Evolutionary conservation across 1,140 invertebrate species (phyloP), one percentile per base, ranked within the genome.

Genomic region (Phenacoccus solenopsis): DNA sequence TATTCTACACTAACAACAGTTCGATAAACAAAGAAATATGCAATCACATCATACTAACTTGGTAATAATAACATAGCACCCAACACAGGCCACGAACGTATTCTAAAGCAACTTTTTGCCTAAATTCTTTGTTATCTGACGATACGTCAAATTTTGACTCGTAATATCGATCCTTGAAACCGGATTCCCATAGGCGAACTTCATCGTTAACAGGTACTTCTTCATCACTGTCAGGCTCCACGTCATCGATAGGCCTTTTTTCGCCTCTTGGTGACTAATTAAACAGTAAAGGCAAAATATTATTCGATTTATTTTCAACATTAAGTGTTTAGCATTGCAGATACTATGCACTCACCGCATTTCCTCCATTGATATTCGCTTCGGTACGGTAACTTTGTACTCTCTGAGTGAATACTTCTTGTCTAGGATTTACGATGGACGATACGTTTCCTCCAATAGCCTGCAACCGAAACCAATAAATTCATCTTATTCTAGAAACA

Each of bases 11-110:
- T n/a, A n/a, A n/a, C n/a, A n/a, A n/a, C n/a, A n/a, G n/a, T n/a
- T n/a, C n/a, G n/a, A n/a, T n/a, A n/a, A n/a, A n/a, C n/a, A n/a
- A n/a, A n/a, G 28, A 49, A 32, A 22, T 32, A 35, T 20, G 16
- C 28, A 25, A 70, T 20, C 20, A 35, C 59, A 84, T 84, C 32
- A n/a, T 38, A 38, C 32, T 10, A 16, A 64, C 59, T 81, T 98
- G 96, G 82, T 98, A 98, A 81, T 98, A 99, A 81, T 99, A 99
- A 71, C 90, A 86, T 16, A 99, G 81, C 7, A 99, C 97, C 98
- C 98, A 99, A 80, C 94, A 98, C 10, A 99, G 81, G 0, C 98
- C 98, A 59, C 88, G 84, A 0, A 97, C 93, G 81, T 99, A 99
- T 78, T 98, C 93, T 68, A 90, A 82, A 7, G 92, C 94, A 9